phyloP scores from a whole-genome alignment of 2,888 invertebrate species.

The Salticus scenicus region DNA sequence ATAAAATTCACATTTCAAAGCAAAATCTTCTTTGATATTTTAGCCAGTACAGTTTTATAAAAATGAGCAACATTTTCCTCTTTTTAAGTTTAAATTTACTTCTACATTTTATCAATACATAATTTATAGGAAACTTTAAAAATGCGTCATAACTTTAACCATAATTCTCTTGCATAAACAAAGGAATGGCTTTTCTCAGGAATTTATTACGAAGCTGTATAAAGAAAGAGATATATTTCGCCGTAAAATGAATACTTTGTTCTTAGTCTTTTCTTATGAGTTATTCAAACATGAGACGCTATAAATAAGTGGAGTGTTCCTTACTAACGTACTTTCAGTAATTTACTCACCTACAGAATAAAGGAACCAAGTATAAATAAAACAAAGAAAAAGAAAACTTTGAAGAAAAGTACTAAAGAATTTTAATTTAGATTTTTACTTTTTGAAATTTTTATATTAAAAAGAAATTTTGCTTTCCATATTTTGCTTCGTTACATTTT shows the following conservation, averaged over 20 bases:
- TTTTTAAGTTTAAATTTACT: too few relatives aligned
- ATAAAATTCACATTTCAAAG: too few relatives aligned
- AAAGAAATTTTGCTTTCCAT: too few relatives aligned
- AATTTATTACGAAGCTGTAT: neutral
- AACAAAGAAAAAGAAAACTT: neutral
- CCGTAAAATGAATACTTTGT: neutral
- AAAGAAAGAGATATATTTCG: neutral
- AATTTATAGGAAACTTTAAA: neutral
- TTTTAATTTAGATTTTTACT: too few relatives aligned
- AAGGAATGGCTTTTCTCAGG: neutral
- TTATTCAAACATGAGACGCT: neutral
- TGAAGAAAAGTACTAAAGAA: too few relatives aligned
- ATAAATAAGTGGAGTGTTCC: neutral
- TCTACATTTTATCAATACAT: neutral
- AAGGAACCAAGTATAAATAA: neutral
- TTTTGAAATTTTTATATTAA: too few relatives aligned
- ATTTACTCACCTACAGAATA: neutral
- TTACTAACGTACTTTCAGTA: neutral
- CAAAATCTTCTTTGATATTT: too few relatives aligned
- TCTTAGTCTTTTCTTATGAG: neutral
- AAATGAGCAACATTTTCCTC: too few relatives aligned
- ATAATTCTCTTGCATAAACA: neutral
- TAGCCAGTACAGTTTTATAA: too few relatives aligned
- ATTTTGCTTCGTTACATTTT: too few relatives aligned
- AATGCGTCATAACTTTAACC: neutral